Conservation (phyloP, 1,140 invertebrate genomes). For the Lasioglossum albipes region DNA sequence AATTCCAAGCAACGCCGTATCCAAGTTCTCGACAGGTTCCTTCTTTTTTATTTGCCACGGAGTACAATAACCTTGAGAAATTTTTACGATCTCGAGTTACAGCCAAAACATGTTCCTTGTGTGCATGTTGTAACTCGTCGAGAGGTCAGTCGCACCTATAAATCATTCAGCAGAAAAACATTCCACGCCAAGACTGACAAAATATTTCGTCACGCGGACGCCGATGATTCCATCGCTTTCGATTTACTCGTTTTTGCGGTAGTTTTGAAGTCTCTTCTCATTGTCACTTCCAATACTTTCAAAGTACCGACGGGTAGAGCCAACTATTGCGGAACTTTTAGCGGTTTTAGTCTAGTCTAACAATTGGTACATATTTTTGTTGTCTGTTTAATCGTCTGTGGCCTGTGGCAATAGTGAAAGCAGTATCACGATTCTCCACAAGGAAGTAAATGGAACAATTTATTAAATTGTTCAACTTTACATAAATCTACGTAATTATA, state of each 20-base stretch:
- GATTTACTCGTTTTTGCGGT: neutral
- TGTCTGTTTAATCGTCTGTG: too few relatives aligned
- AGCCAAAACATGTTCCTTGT: constrained; percentile 1
- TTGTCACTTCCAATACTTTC: neutral
- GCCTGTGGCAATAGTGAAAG: too few relatives aligned
- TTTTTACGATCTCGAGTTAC: neutral
- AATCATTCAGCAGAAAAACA: constrained; percentile 22
- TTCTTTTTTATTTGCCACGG: neutral
- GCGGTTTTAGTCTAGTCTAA: neutral
- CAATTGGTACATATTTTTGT: neutral
- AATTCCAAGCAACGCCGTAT: neutral
- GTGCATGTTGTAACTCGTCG: neutral
- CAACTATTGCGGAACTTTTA: neutral
- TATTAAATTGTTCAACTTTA: too few relatives aligned
- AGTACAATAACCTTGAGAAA: neutral
- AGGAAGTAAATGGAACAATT: too few relatives aligned
- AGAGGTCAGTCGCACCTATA: constrained; percentile 30
- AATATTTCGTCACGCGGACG: neutral
- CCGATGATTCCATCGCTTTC: constrained; percentile 14
- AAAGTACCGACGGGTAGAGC: neutral
- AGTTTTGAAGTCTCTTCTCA: too few relatives aligned
- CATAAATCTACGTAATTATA: too few relatives aligned
- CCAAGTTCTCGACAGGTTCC: too few relatives aligned
- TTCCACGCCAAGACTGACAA: neutral
- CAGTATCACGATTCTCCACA: too few relatives aligned